Evolutionary conservation across 2,888 invertebrate genomes (phyloP).

Genomic region (Acronicta aceris): DNA sequence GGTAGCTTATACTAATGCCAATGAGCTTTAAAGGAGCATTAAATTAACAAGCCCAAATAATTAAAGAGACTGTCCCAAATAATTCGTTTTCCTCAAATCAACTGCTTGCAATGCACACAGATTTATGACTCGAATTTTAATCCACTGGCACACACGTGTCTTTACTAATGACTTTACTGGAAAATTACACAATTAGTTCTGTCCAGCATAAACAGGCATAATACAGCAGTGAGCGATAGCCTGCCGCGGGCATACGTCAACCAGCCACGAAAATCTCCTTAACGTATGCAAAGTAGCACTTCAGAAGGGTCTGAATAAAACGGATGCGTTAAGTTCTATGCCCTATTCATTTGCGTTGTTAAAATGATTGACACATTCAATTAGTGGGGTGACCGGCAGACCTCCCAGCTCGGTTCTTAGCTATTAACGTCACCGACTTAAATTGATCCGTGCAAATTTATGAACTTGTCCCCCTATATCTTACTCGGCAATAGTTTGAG

Average conservation of each 20-base stretch:
- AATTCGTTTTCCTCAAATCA: not conserved
- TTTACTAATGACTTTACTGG: conserved; percentile 81
- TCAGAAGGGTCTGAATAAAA: conserved; percentile 64
- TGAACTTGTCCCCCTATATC: conserved; percentile 21
- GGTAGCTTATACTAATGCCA: no score
- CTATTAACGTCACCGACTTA: conserved; percentile 71
- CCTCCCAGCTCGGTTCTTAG: conserved; percentile 87
- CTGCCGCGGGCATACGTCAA: conserved; percentile 78
- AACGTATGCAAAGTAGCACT: conserved; percentile 43
- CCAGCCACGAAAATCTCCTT: conserved; percentile 56
- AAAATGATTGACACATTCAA: conserved; percentile 95
- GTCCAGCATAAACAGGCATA: conserved; percentile 77
- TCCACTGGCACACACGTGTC: conserved; percentile 38
- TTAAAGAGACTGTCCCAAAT: not conserved
- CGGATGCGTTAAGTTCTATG: conserved; percentile 75
- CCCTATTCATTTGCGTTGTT: conserved; percentile 91
- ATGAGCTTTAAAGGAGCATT: no score
- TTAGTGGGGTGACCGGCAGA: conserved; percentile 91
- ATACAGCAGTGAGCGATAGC: conserved; percentile 71
- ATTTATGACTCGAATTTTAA: conserved; percentile 19
- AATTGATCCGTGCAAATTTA: conserved; percentile 56
- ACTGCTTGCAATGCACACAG: not conserved
- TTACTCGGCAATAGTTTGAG: conserved; percentile 8
- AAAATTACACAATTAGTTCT: conserved; percentile 83
- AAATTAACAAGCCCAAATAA: no score